These are phyloP conservation scores for Sinella curviseta DNA, from an alignment of 1,140 invertebrate genomes.

Conservation along the genomic window DNA sequence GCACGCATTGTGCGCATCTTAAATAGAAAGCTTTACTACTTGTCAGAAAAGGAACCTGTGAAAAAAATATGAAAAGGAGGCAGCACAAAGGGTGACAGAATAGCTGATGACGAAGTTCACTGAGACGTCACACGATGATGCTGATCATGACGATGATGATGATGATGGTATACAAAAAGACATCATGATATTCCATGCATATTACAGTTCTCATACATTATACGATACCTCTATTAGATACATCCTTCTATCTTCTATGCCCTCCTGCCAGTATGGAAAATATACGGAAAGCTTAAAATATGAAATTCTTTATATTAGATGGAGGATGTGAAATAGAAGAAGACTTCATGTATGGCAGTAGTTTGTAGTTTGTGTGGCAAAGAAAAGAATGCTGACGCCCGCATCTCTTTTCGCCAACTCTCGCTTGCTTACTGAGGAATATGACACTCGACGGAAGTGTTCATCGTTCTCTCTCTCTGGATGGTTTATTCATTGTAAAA, in stretches of 20 bases:
- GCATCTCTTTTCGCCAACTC: constrained; percentile 45
- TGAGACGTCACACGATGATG: too few relatives aligned
- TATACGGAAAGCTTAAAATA: not conserved
- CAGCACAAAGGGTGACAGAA: not conserved
- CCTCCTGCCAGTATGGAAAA: not conserved
- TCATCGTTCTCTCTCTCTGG: not conserved
- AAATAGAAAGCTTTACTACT: too few relatives aligned
- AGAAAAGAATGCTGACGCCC: constrained; percentile 44
- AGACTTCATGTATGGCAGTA: too few relatives aligned
- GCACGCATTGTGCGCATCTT: too few relatives aligned
- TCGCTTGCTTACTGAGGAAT: constrained; percentile 6
- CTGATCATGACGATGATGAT: too few relatives aligned
- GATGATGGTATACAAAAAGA: not conserved
- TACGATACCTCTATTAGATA: too few relatives aligned
- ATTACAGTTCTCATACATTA: too few relatives aligned
- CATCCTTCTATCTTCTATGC: too few relatives aligned
- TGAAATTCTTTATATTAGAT: too few relatives aligned
- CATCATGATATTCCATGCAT: not conserved
- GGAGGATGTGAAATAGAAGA: too few relatives aligned
- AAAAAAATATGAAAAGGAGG: not conserved
- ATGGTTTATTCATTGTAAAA: not conserved
- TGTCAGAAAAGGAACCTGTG: not conserved
- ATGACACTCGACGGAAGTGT: constrained; percentile 37
- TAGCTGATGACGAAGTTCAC: not conserved
- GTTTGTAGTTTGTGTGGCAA: too few relatives aligned